Percentiles rank a stretch among this genome's conserved stretches.
Conservation (phyloP, 2,888 invertebrate genomes). For the Clunio marinus region DNA sequence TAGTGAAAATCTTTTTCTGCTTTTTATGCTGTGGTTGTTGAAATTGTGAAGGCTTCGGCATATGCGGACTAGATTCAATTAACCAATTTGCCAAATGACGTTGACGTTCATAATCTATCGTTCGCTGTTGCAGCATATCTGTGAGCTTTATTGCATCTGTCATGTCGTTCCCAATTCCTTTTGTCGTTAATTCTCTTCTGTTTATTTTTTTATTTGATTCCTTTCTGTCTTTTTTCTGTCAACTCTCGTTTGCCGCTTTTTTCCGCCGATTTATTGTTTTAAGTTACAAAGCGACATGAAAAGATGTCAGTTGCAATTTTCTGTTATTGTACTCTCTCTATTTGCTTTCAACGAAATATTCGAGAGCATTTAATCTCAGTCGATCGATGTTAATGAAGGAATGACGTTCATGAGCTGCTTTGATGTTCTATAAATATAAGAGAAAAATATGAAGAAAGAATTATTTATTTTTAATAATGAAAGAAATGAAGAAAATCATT, state of each 20-base stretch:
- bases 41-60: slow-evolving; percentile 44
- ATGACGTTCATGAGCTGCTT: not conserved
- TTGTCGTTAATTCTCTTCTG: not conserved
- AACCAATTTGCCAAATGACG: slow-evolving; percentile 53
- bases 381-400: not conserved
- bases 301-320: not conserved
- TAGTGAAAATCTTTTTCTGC: slow-evolving; percentile 26
- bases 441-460: not conserved
- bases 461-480: not conserved
- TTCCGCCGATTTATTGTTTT: not conserved
- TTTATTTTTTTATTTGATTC: not conserved
- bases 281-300: not conserved
- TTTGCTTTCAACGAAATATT: not conserved
- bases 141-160: slow-evolving; percentile 48
- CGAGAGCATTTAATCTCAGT: not conserved
- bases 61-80: slow-evolving; percentile 51
- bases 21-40: slow-evolving; percentile 42
- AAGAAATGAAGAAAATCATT: not conserved
- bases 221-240: not conserved
- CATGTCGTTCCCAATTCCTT: slow-evolving; percentile 42
- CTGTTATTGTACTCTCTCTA: not conserved
- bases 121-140: slow-evolving; percentile 49
- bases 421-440: slow-evolving; percentile 11
- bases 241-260: not conserved
- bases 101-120: slow-evolving; percentile 52